Conservation (phyloP, 2,113 vertebrate genomes). For the Ibidorhyncha struthersii region DNA sequence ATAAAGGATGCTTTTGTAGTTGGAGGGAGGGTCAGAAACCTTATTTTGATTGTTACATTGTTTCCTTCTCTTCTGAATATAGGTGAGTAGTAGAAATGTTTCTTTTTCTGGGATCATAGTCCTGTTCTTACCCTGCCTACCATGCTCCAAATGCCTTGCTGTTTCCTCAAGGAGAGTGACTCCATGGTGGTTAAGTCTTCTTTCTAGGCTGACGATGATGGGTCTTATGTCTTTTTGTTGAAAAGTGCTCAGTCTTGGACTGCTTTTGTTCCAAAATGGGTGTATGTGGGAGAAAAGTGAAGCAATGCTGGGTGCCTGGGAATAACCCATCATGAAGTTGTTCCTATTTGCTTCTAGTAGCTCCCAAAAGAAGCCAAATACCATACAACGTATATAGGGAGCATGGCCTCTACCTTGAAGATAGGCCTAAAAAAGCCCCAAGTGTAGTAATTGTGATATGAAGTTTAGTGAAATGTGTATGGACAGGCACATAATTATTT, state of each 20-base stretch:
- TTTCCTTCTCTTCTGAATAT: background rate
- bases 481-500: background rate
- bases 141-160: background rate
- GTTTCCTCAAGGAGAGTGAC: background rate
- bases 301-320: background rate
- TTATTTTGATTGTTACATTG: background rate
- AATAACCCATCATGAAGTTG: background rate
- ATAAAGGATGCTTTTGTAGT: background rate
- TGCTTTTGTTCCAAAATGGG: background rate
- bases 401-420: background rate
- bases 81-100: background rate
- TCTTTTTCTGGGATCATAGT: background rate
- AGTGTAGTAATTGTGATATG: background rate
- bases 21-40: background rate
- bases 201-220: background rate
- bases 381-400: background rate
- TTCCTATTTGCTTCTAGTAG: background rate
- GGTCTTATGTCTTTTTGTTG: accelerated
- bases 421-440: background rate
- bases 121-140: background rate
- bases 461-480: background rate
- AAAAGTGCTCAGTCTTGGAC: background rate
- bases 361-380: background rate
- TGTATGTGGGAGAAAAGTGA: background rate
- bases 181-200: background rate